Evolutionary conservation across 2,888 invertebrate species (phyloP), one percentile per base, ranked within the genome.

Genomic region (Eueremaeus valkanovi): DNA sequence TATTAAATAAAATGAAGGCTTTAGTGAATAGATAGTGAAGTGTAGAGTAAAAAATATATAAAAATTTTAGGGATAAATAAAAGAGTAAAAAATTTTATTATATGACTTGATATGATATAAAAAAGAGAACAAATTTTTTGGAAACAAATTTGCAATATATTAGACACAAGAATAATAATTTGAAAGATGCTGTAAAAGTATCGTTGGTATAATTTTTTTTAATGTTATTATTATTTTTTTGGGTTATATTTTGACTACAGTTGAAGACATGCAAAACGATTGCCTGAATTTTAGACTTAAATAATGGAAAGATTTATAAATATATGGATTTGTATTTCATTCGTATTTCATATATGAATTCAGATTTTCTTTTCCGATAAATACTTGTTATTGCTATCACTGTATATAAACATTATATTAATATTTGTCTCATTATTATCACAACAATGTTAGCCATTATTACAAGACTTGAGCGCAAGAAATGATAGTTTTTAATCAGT

Each of bases 351-450:
- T 45, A 6, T 11, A 40, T 13, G n/a, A 21, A 66, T 40, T 11
- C 2, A 61, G n/a, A 24, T 27, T 61, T 31, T 31, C 8, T 18
- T 16, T 11, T 21, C 16, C 3, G 31, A 9, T 61, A 16, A 31
- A 31, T 31, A 16, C 29, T 61, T 61, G 31, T 61, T 66, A 66
- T 66, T 66, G 40, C 21, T 66, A 40, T 66, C 66, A 21, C 16
- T 66, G 66, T 66, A 66, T 36, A 36, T 31, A 63, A 33, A 63
- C 63, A 63, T 63, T 21, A 40, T 16, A 18, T 36, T 29, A 29
- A 66, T 58, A 58, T 58, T 66, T 66, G 66, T 66, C 66, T 66
- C 66, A 63, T 63, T 63, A 63, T 13, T 63, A 21, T 33, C 33
- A 63, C 13, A 21, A 40, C 36, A 66, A 36, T 66, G 31, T 66